These are phyloP conservation scores for Hippotragus niger DNA, from an alignment of 2,113 vertebrate species.

Conservation along the genomic window DNA sequence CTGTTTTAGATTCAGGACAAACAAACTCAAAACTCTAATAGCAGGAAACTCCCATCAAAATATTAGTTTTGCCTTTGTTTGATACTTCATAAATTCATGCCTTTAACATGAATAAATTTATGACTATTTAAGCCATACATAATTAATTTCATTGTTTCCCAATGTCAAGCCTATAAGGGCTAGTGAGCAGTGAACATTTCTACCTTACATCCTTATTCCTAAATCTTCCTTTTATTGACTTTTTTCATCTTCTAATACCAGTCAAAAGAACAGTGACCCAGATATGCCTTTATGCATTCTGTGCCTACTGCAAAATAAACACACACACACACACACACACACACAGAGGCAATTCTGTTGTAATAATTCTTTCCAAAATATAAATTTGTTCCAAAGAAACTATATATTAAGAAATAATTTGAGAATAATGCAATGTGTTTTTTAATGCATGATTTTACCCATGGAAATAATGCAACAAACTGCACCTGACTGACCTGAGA, in stretches of 20 bases:
- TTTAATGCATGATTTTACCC: background rate
- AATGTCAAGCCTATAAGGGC: background rate
- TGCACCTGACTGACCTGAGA: background rate
- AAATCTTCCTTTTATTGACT: background rate
- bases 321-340: background rate
- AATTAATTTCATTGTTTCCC: background rate
- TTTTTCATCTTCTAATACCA: background rate
- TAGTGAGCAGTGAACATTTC: background rate
- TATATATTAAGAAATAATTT: background rate
- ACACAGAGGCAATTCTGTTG: background rate
- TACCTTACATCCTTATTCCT: background rate
- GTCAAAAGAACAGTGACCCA: background rate
- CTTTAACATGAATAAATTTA: background rate
- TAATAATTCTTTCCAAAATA: background rate
- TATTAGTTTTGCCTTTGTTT: background rate
- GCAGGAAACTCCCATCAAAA: background rate
- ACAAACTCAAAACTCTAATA: background rate
- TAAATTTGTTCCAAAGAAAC: background rate
- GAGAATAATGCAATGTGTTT: background rate
- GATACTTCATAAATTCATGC: background rate
- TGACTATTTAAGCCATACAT: background rate
- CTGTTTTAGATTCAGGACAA: background rate
- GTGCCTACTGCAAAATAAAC: background rate
- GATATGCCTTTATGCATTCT: background rate
- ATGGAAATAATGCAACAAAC: background rate